phyloP scores from a whole-genome alignment of 2,797 vertebrate genomes.

The Thaleichthys pacificus region DNA sequence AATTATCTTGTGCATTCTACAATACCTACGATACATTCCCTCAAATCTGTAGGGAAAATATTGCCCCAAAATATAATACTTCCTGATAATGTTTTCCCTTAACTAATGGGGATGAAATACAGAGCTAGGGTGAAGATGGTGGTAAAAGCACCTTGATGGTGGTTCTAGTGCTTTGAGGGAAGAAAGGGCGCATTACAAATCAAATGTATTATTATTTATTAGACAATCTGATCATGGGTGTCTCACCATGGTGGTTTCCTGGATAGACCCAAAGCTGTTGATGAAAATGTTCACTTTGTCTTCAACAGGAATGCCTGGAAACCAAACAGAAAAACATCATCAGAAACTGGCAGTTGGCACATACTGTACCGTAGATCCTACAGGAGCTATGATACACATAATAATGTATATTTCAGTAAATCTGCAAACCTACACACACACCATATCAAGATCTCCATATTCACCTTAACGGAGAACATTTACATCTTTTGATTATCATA shows the following conservation, averaged over 20 bases:
- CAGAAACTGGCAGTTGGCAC: background rate
- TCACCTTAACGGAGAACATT: background rate
- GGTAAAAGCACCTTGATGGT: slow-evolving; percentile 20
- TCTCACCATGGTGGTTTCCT: slow-evolving; percentile 99
- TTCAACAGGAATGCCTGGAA: slow-evolving; percentile 92
- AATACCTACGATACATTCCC: slow-evolving; percentile 22
- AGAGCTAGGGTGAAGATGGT: background rate
- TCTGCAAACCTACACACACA: too few relatives aligned
- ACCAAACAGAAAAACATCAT: background rate
- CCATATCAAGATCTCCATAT: background rate
- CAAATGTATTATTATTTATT: background rate
- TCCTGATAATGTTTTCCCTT: slow-evolving; percentile 8
- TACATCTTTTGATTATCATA: background rate
- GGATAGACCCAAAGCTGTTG: slow-evolving; percentile 99
- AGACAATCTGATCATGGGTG: background rate
- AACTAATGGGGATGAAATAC: too few relatives aligned
- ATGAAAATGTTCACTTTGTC: slow-evolving; percentile 99
- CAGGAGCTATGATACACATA: background rate
- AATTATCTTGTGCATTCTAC: slow-evolving; percentile 14
- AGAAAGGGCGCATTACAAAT: background rate
- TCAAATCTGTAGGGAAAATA: slow-evolving; percentile 3
- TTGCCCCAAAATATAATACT: slow-evolving; percentile 1
- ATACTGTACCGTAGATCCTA: background rate
- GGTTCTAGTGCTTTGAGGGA: slow-evolving; percentile 9
- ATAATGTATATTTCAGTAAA: too few relatives aligned